Evolutionary conservation across 2,113 vertebrate species (phyloP).

Genomic region (Neogale vison): DNA sequence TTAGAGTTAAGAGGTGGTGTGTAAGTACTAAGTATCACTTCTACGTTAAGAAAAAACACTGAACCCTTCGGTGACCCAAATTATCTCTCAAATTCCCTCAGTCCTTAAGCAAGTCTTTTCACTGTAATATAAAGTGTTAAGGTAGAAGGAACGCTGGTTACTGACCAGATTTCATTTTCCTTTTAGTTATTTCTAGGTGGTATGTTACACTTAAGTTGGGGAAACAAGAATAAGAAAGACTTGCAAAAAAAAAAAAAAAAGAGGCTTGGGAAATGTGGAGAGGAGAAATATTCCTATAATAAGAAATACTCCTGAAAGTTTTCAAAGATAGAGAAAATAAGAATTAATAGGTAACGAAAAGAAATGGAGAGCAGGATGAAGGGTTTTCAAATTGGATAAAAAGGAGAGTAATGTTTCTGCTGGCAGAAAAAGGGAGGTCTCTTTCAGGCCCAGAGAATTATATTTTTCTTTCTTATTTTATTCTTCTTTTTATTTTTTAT

Average conservation of each 20-base stretch:
- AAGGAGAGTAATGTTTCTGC: not conserved
- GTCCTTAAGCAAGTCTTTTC: not conserved
- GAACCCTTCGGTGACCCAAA: not conserved
- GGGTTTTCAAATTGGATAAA: not conserved
- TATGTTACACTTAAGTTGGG: not conserved
- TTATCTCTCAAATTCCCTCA: not conserved
- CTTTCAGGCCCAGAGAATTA: not conserved
- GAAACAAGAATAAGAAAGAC: not conserved
- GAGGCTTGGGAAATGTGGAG: not conserved
- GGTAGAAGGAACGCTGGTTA: not conserved
- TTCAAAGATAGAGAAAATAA: not conserved
- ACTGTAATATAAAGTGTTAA: not conserved
- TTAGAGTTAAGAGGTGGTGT: not conserved
- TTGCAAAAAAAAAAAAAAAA: not conserved
- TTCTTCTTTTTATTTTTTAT: too few relatives aligned
- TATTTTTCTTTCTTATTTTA: not conserved
- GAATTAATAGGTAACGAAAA: not conserved
- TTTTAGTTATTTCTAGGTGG: not conserved
- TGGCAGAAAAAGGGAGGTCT: not conserved
- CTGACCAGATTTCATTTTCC: not conserved
- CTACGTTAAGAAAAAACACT: slow-evolving; percentile 19
- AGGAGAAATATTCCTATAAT: not conserved
- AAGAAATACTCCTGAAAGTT: not conserved
- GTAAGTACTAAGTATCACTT: not conserved
- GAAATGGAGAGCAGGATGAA: not conserved